Evolutionary conservation across 92 coral and sea anemone genomes (phyloP).

Genomic region (Siderastrea radians): DNA sequence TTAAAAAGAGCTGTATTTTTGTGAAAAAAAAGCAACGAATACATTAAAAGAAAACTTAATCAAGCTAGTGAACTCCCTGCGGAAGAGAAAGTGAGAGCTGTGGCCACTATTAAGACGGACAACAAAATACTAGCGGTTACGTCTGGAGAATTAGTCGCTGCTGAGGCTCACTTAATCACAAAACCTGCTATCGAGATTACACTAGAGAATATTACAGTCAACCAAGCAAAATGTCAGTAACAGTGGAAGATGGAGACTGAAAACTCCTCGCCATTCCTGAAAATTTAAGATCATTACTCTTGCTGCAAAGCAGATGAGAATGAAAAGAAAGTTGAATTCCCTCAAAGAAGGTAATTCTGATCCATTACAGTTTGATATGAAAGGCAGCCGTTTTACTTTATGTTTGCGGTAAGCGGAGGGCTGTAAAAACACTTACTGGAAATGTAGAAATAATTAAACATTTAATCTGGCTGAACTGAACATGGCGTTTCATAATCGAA

Average conservation of each 20-base stretch:
- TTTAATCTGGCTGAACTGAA: conserved; percentile 52
- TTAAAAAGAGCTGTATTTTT: conserved; percentile 46
- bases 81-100: conserved; percentile 61
- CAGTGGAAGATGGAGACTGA: not conserved
- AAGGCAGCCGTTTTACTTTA: conserved; percentile 34
- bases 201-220: conserved; percentile 40
- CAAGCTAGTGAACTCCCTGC: conserved; percentile 47
- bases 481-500: conserved; percentile 69
- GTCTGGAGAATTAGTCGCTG: not conserved
- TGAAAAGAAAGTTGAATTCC: conserved; percentile 3
- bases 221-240: not conserved
- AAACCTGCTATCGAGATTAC: conserved; percentile 54
- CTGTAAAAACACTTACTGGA: conserved; percentile 55
- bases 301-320: not conserved
- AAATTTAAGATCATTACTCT: too few relatives aligned
- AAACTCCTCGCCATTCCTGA: too few relatives aligned
- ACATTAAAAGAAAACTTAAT: conserved; percentile 41
- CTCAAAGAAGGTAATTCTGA: conserved; percentile 27
- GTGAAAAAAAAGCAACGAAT: conserved; percentile 41
- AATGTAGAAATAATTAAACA: conserved; percentile 56
- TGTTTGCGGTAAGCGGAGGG: conserved; percentile 67
- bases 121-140: conserved; percentile 51
- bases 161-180: conserved; percentile 56
- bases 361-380: conserved; percentile 25
- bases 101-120: conserved; percentile 56